Conservation (phyloP, 2,113 vertebrate genomes). For the Actenoides hombroni region DNA sequence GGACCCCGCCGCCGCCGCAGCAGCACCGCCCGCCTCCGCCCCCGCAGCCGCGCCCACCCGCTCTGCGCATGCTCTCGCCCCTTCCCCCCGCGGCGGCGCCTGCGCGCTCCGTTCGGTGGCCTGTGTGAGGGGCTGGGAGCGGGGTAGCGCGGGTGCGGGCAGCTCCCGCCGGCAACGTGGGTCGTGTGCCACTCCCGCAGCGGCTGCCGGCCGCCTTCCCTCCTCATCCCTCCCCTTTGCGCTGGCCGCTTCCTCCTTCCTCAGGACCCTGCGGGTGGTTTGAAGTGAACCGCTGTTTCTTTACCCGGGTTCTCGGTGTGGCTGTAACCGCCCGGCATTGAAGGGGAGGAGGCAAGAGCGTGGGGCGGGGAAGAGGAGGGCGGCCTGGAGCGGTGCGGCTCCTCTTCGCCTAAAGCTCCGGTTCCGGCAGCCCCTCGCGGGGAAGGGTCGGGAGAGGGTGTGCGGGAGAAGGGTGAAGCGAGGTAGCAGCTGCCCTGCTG, state of each 20-base stretch:
- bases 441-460: not conserved
- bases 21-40: rapidly evolving
- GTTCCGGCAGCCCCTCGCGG: not conserved
- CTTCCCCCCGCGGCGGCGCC: not conserved
- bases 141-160: not conserved
- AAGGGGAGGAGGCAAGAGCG: not conserved
- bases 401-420: not conserved
- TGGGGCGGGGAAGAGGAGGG: not conserved
- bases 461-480: not conserved
- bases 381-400: not conserved
- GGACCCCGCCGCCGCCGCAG: not conserved
- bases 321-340: not conserved
- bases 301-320: not conserved
- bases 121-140: rapidly evolving
- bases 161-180: not conserved
- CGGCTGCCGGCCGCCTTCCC: too few species aligned
- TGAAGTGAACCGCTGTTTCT: not conserved
- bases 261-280: not conserved
- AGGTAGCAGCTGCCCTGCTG: not conserved
- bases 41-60: rapidly evolving
- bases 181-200: rapidly evolving
- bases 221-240: not conserved
- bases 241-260: not conserved
- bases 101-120: rapidly evolving
- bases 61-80: not conserved